phyloP scores from a whole-genome alignment of 1,140 invertebrate genomes.

The Maconellicoccus hirsutus region DNA sequence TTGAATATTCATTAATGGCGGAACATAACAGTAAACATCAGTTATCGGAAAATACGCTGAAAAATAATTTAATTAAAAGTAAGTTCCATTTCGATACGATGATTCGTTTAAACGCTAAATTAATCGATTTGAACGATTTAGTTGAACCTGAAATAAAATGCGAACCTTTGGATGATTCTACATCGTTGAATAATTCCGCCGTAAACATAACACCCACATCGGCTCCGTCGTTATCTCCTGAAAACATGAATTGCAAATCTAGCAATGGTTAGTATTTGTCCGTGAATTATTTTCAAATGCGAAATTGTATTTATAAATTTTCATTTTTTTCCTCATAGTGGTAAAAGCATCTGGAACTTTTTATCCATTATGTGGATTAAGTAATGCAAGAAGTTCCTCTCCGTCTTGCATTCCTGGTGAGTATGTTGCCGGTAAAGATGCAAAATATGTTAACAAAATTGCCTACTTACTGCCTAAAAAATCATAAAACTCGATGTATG shows the following conservation, averaged over 20 bases:
- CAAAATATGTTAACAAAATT: background rate
- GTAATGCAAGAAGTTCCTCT: conserved; percentile 31
- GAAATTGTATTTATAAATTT: conserved; percentile 24
- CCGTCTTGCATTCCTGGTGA: conserved; percentile 28
- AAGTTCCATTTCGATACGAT: too few species aligned
- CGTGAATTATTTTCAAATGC: conserved; percentile 21
- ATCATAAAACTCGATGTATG: background rate
- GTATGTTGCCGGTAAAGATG: background rate
- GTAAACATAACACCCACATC: background rate
- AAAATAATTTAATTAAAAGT: background rate
- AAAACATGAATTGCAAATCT: background rate
- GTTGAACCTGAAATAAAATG: conserved; percentile 5
- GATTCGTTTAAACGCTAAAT: too few species aligned
- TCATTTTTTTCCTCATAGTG: conserved; percentile 57
- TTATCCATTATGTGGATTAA: conserved; percentile 65
- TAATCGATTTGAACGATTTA: too few species aligned
- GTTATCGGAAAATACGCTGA: background rate
- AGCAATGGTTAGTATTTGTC: conserved; percentile 20
- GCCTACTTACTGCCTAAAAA: background rate
- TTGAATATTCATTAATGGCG: conserved; percentile 58
- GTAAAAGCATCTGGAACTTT: conserved; percentile 87
- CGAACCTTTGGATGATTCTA: background rate
- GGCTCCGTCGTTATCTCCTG: background rate
- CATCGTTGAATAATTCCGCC: background rate
- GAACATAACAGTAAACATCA: conserved; percentile 54